A percentile compares a stretch with the other conserved stretches of the same genome.
These are phyloP conservation scores for Montipora foliosa DNA, from an alignment of 64 coral and sea anemone genomes.

Conservation along the genomic window DNA sequence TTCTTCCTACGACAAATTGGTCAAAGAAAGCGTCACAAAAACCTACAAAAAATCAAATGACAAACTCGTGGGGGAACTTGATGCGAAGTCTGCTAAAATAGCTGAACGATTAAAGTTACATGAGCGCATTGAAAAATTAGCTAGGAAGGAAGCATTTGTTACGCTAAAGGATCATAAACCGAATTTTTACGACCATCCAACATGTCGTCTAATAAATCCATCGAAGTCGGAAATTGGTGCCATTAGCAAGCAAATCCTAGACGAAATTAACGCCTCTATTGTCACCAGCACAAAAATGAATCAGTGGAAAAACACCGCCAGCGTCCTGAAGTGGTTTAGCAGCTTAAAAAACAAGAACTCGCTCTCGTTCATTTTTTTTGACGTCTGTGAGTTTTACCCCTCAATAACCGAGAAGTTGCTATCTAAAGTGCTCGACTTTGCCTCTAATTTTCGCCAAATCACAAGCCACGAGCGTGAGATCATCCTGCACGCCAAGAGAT, in stretches of 20 bases:
- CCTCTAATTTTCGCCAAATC: too few species aligned
- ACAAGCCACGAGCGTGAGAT: too few species aligned
- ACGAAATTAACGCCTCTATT: constrained; percentile 49
- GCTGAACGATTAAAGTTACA: not conserved
- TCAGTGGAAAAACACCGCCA: constrained; percentile 73
- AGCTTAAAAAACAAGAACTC: too few species aligned
- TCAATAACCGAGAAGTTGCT: too few species aligned
- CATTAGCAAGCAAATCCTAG: constrained; percentile 63
- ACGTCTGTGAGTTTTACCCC: too few species aligned
- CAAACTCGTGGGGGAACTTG: not conserved
- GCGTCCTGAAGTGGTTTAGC: not conserved
- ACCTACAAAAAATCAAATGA: constrained; percentile 28
- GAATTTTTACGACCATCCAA: too few species aligned
- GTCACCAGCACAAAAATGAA: constrained; percentile 44
- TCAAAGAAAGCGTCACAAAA: constrained; percentile 70
- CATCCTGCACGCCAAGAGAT: too few species aligned
- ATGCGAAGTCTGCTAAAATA: constrained; percentile 1
- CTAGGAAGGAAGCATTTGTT: too few species aligned
- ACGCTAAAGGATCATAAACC: too few species aligned
- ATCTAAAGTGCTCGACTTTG: too few species aligned
- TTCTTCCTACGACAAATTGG: constrained; percentile 46
- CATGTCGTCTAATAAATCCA: constrained; percentile 38
- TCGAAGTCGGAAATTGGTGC: constrained; percentile 65
- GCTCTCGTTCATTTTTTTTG: too few species aligned
- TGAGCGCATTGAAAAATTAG: not conserved